Base-by-base conservation (phyloP, 2,113 vertebrate species). In the Eira barbara region DNA sequence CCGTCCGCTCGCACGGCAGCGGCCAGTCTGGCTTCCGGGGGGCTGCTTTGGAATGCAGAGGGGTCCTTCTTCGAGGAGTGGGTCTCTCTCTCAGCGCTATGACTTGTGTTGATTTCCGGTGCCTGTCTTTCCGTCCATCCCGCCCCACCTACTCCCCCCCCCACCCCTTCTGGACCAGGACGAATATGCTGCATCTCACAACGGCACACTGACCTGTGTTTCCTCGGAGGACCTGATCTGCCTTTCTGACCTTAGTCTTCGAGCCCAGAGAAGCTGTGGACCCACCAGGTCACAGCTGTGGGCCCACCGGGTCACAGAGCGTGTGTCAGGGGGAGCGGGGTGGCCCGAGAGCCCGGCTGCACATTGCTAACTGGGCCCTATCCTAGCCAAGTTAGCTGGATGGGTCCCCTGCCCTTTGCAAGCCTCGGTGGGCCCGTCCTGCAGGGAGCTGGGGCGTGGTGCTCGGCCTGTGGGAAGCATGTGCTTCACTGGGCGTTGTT, bases 1-100 rank as follows among this genome's bases (percentile, higher is more conserved):
- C 21, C 8, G 0, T 6, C 55, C 17, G 23, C 3, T 15, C 12
- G 4, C 4, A 0, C 10, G 2, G 13, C 9, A 7, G 4, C 14
- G n/a, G 36, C 73, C 34, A 6, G 61, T 27, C 47, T 12, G 3
- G 59, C 65, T 93, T 31, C 6, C 55, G 23, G 34, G 10, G 36
- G 55, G 36, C 39, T 74, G 71, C 87, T 27, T 18, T 6, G n/a
- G 52, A 71, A 13, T 31, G 21, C 55, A 23, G 69, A 23, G 61
- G 4, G 47, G 2, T 5, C 17, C 36, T 65, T 39, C 71, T 29
- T 29, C 7, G 49, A 42, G 42, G 47, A 63, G 7, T 1, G 3
- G 55, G 47, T 63, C 27, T 13, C 61, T 31, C 61, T 65, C 9
- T 14, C 61, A 34, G 47, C 10, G 31, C 7, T 10, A 0, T 3